Evolutionary conservation across 2,888 invertebrate genomes (phyloP).

Genomic region (Oithona nana): DNA sequence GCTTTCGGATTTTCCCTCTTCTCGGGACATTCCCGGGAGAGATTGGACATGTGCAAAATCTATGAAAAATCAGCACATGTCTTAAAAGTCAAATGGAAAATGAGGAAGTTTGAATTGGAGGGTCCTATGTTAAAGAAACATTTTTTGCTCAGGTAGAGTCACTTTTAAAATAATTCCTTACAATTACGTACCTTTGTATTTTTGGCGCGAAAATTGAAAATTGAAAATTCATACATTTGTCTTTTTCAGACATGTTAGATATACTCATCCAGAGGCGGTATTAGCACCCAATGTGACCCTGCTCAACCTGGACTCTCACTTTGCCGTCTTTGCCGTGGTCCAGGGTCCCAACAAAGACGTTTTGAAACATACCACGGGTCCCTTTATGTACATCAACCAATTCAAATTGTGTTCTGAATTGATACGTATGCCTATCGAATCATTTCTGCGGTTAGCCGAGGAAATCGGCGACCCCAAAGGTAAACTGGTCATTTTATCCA

Average conservation of each 20-base stretch:
- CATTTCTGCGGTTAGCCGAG: neutral
- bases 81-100: neutral
- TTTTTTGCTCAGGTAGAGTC: neutral
- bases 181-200: too few species aligned
- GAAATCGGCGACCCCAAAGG: neutral
- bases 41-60: neutral
- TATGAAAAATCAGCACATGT: neutral
- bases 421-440: neutral
- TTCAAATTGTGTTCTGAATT: neutral
- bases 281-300: neutral
- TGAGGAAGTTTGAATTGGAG: neutral
- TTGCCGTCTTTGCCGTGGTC: neutral
- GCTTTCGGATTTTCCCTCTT: neutral
- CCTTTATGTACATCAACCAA: conserved; percentile 3
- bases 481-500: conserved; percentile 1
- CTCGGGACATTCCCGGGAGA: neutral
- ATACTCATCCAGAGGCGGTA: neutral
- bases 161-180: neutral
- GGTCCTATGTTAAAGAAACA: neutral
- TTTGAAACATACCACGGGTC: neutral
- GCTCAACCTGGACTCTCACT: neutral
- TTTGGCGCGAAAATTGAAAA: neutral
- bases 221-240: too few species aligned
- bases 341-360: neutral
- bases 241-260: neutral